A percentile compares a stretch with the other conserved stretches of the same genome.
phyloP scores from a whole-genome alignment of 2,797 vertebrate genomes.

The Dendrocincla fuliginosa region DNA sequence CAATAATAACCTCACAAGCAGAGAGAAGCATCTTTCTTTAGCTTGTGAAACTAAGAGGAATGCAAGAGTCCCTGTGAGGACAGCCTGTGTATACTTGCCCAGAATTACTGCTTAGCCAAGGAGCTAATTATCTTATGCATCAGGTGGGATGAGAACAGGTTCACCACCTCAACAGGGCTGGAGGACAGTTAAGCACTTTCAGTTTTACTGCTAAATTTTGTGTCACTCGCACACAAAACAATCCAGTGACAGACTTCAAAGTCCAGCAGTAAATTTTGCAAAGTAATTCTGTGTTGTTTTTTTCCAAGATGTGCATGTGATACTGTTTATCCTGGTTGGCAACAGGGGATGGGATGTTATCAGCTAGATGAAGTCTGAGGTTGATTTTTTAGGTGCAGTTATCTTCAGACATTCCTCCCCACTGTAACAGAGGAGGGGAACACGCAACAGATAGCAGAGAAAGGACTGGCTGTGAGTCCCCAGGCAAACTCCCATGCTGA shows the following conservation, averaged over 20 bases:
- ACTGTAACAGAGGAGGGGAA: background rate
- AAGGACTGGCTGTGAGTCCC: background rate
- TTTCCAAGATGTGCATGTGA: background rate
- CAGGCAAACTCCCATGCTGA: background rate
- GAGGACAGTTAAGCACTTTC: conserved; percentile 63
- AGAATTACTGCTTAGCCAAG: conserved; percentile 70
- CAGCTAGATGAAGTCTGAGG: background rate
- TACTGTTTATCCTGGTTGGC: background rate
- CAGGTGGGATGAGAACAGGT: conserved; percentile 77
- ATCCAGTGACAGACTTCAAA: background rate
- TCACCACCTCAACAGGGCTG: conserved; percentile 63
- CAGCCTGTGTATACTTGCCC: conserved; percentile 73
- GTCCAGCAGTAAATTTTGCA: background rate
- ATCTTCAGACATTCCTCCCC: background rate
- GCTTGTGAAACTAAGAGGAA: conserved; percentile 71
- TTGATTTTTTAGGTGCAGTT: background rate
- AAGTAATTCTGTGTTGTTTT: background rate
- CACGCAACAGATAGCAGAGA: background rate
- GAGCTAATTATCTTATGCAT: conserved; percentile 73
- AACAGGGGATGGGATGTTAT: background rate
- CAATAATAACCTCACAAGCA: conserved; percentile 50
- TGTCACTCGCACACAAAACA: background rate
- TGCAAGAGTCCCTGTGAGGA: conserved; percentile 61
- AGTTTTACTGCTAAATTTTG: conserved; percentile 55
- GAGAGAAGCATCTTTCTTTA: conserved; percentile 61